These are phyloP conservation scores for Aplocera efformata DNA, from an alignment of 2,888 invertebrate genomes.

Conservation along the genomic window DNA sequence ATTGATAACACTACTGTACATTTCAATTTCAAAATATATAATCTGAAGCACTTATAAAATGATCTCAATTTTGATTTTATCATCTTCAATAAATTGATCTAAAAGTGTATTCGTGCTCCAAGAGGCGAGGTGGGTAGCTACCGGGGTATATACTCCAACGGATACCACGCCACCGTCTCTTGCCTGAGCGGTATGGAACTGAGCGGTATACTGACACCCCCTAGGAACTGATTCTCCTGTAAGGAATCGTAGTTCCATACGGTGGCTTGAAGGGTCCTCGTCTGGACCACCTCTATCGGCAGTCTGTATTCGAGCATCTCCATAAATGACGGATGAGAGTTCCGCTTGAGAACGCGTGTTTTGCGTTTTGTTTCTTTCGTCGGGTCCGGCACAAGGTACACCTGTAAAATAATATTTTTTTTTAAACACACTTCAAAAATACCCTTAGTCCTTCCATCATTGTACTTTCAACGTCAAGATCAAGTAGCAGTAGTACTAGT, in stretches of 20 bases:
- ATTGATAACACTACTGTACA: too few species aligned
- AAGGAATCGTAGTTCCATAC: slow-evolving; percentile 97
- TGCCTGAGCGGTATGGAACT: slow-evolving; percentile 85
- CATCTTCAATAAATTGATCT: slow-evolving; percentile 25
- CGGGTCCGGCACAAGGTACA: slow-evolving; percentile 95
- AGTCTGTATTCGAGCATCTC: slow-evolving; percentile 96
- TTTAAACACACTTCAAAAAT: too few species aligned
- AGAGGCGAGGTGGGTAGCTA: slow-evolving; percentile 41
- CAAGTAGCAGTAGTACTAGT: too few species aligned
- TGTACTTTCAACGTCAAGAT: too few species aligned
- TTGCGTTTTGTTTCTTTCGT: slow-evolving; percentile 96
- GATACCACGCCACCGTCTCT: slow-evolving; percentile 94
- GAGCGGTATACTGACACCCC: slow-evolving; percentile 92
- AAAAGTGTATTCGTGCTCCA: slow-evolving; percentile 10
- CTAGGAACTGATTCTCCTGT: slow-evolving; percentile 96
- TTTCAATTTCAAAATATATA: too few species aligned
- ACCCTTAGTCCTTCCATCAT: too few species aligned
- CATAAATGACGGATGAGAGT: slow-evolving; percentile 98
- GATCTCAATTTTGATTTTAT: slow-evolving; percentile 3
- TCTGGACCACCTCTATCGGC: slow-evolving; percentile 88
- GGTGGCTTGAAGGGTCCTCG: slow-evolving; percentile 91
- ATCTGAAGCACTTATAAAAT: too few species aligned
- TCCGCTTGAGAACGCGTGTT: slow-evolving; percentile 94
- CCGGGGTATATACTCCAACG: slow-evolving; percentile 81
- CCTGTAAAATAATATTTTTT: slow-evolving; percentile 49